Evolutionary conservation across 2,888 invertebrate genomes (phyloP), one percentile per base, ranked within the genome.

Genomic region (Belgica antarctica): DNA sequence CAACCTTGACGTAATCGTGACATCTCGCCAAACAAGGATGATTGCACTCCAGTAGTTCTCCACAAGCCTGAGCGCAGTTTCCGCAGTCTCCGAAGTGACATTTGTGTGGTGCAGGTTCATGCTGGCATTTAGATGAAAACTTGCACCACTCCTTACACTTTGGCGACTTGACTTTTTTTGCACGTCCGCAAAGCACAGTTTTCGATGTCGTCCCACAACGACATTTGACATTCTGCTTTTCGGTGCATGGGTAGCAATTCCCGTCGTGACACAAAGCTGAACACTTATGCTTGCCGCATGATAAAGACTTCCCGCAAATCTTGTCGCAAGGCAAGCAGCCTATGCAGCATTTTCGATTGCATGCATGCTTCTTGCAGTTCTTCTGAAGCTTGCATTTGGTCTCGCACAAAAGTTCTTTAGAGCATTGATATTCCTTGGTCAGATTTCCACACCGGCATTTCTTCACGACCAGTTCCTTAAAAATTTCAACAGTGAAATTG

Each of bases 331-430:
- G 86, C 3, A 89, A 87, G 76, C 94, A 94, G 75, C 86, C 86
- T 1, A 90, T 90, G 78, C 94, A 95, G 76, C 94, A 95, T 87
- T 92, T 94, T 73, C 89, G 84, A 74, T 91, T 94, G 80, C 96
- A 97, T 0, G 87, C 83, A 82, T 97, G 96, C 75, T 90, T 89
- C 0, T 89, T 87, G 78, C 96, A 97, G 62, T 90, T 87, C 71
- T 89, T 85, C 74, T 87, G 83, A 31, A 86, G 87, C 74, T 89
- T 87, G 78, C 96, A 97, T 80, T 96, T 96, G 0, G 87, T 88
- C 72, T 94, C 94, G 81, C 96, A 97, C 66, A 86, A 84, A 75
- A 88, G 94, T 24, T 89, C 89, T 77, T 94, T 94, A 72, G 86
- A 87, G 76, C 96, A 96, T 5, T 92, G 90, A 15, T 94, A 79